A percentile compares a stretch with the other conserved stretches of the same genome.
Evolutionary conservation across 1,140 invertebrate species (phyloP).

Genomic region (Pseudomyrmex cubaensis): DNA sequence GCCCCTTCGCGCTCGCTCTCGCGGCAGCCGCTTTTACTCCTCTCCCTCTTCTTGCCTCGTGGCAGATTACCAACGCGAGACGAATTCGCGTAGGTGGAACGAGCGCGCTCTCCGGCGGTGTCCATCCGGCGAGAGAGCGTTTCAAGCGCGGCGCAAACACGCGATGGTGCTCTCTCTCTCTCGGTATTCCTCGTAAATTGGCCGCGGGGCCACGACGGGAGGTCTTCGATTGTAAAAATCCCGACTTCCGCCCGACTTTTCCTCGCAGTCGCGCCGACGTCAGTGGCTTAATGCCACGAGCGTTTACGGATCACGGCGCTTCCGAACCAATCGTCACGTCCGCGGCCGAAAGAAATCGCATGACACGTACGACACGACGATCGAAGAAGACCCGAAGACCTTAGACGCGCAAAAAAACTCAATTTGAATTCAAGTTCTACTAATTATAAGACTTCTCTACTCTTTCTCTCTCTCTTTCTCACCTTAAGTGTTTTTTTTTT

Average conservation of each 20-base stretch:
- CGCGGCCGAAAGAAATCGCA: no score
- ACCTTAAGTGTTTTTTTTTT: no score
- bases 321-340: background rate
- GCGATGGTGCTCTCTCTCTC: conserved; percentile 8
- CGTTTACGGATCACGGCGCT: conserved; percentile 13
- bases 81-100: conserved; percentile 68
- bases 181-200: conserved; percentile 47
- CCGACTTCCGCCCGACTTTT: conserved; percentile 50
- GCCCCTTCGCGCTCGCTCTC: background rate
- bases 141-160: conserved; percentile 51
- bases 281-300: background rate
- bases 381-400: background rate
- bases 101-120: conserved; percentile 24
- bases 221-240: conserved; percentile 56
- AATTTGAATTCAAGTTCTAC: background rate
- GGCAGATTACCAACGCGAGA: conserved; percentile 58
- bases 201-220: conserved; percentile 20
- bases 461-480: background rate
- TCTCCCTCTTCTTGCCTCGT: conserved; percentile 1
- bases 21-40: conserved; percentile 36
- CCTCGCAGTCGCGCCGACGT: conserved; percentile 11
- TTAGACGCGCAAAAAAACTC: background rate
- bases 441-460: background rate
- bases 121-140: conserved; percentile 15
- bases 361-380: background rate